Percentiles rank a stretch among this genome's conserved stretches.
Conservation (phyloP, 2,797 vertebrate genomes). For the Gorsachius magnificus region DNA sequence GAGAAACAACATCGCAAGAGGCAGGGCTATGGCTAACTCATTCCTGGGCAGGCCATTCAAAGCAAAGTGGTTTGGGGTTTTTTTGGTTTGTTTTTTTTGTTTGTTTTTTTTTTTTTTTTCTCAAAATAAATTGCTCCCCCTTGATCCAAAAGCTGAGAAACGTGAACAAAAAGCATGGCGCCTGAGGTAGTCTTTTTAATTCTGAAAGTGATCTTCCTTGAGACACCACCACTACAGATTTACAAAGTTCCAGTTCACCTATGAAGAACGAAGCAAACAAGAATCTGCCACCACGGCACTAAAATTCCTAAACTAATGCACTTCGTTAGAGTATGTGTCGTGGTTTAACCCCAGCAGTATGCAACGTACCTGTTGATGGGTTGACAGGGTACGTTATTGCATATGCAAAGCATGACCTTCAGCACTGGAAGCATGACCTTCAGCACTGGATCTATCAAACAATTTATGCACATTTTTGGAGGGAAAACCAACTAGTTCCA, state of each 20-base stretch:
- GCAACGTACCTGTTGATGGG: neutral
- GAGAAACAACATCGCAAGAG: neutral
- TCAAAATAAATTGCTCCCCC: neutral
- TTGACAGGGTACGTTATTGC: fast-evolving
- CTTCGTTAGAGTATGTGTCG: neutral
- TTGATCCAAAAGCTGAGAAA: neutral
- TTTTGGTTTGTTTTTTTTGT: too few relatives aligned
- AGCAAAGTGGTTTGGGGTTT: neutral
- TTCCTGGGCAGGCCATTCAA: neutral
- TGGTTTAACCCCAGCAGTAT: too few relatives aligned
- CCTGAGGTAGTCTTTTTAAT: neutral
- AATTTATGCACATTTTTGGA: neutral
- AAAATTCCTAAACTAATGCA: neutral
- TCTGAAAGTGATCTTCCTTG: neutral
- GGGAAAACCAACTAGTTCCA: neutral
- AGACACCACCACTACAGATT: neutral
- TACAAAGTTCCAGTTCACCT: neutral
- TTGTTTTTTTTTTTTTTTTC: too few relatives aligned
- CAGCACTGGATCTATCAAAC: neutral
- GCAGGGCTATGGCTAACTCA: neutral
- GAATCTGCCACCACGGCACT: neutral
- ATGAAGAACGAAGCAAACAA: neutral
- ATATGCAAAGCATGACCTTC: neutral
- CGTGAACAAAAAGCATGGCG: fast-evolving
- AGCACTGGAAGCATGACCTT: neutral